phyloP scores from a whole-genome alignment of 35 echinoderm and acorn worm species.

The Nesometra sesokonis region DNA sequence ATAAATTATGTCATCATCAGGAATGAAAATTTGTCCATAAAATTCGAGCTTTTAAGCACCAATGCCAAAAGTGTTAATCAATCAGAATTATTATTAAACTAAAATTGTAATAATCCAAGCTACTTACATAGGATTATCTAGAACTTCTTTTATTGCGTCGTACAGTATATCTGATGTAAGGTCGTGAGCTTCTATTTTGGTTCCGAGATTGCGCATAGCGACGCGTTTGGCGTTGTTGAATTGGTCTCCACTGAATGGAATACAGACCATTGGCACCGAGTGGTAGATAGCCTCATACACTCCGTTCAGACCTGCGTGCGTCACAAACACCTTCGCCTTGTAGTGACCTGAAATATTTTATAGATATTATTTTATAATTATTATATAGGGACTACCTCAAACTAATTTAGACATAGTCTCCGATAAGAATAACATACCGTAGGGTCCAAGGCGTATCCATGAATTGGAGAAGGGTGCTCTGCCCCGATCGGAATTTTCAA shows the following conservation, averaged over 20 bases:
- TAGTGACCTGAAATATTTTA: neutral
- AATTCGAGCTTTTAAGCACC: too few species aligned
- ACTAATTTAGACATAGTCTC: too few species aligned
- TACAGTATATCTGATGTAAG: neutral
- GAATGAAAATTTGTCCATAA: too few species aligned
- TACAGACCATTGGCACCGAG: conserved; percentile 33
- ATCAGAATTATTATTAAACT: too few species aligned
- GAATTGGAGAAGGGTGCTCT: conserved; percentile 10
- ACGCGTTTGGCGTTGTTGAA: conserved; percentile 27
- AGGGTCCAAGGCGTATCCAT: too few species aligned
- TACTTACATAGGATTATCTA: neutral
- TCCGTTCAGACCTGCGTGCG: conserved; percentile 37
- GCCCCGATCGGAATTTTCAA: too few species aligned
- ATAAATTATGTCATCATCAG: too few species aligned
- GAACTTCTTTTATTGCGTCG: neutral
- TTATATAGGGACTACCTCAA: too few species aligned
- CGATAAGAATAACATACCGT: too few species aligned
- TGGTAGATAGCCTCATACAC: conserved; percentile 25
- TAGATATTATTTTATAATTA: too few species aligned
- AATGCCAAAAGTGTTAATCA: too few species aligned
- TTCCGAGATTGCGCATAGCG: neutral
- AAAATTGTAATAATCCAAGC: too few species aligned
- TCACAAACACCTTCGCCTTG: conserved; percentile 29
- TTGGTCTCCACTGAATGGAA: conserved; percentile 37
- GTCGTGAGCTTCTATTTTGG: neutral